Percentiles rank a stretch among this genome's conserved stretches.
phyloP scores from a whole-genome alignment of 1,140 invertebrate genomes.

The Mamestra configurata region DNA sequence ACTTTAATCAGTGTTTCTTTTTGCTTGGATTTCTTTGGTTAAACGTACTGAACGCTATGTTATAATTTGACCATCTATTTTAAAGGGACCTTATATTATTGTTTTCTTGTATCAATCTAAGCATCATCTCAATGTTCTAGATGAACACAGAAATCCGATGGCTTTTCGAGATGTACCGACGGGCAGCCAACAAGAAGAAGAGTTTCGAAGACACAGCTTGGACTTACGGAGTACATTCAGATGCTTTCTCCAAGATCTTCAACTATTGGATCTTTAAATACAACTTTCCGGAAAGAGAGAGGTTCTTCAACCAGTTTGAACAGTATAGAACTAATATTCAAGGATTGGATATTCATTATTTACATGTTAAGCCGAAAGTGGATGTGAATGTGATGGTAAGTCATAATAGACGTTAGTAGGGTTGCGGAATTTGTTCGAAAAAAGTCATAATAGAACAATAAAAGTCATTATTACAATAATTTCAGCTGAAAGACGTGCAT shows the following conservation, averaged over 20 bases:
- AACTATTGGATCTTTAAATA: constrained; percentile 93
- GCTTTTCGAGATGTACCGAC: constrained; percentile 71
- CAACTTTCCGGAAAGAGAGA: constrained; percentile 90
- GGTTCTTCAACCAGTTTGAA: constrained; percentile 91
- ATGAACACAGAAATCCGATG: constrained; percentile 72
- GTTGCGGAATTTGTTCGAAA: too few species aligned
- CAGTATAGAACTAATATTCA: constrained; percentile 92
- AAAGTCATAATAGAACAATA: too few species aligned
- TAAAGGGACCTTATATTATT: background rate
- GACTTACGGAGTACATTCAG: constrained; percentile 91
- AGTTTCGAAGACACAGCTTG: constrained; percentile 87
- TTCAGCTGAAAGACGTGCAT: too few species aligned
- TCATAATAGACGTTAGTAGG: too few species aligned
- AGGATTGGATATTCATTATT: constrained; percentile 92
- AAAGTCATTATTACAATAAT: too few species aligned
- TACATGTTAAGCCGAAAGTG: constrained; percentile 89
- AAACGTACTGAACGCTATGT: too few species aligned
- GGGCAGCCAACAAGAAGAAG: constrained; percentile 57
- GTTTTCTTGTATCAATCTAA: background rate
- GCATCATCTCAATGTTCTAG: constrained; percentile 56
- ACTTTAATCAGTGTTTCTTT: too few species aligned
- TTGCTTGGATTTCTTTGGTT: too few species aligned
- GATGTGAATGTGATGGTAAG: constrained; percentile 82
- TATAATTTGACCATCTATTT: too few species aligned
- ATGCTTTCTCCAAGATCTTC: constrained; percentile 89